These are phyloP conservation scores for Chrysogorgia sp. DNA, from an alignment of 92 coral and sea anemone species.

Conservation along the genomic window DNA sequence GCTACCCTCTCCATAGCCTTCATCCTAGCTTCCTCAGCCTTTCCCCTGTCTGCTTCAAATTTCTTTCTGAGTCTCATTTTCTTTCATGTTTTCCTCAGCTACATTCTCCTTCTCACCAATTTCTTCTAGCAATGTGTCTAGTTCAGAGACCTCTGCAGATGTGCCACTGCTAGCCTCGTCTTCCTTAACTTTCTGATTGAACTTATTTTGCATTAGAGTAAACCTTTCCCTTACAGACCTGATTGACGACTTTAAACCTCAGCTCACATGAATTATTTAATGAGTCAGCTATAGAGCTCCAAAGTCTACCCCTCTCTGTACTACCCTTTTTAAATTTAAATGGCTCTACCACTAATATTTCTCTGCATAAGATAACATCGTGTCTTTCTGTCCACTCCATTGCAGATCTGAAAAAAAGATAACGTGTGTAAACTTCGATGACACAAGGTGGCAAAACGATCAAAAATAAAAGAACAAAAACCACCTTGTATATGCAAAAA, in stretches of 20 bases:
- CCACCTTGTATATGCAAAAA: too few species aligned
- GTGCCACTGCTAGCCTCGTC: slow-evolving; percentile 58
- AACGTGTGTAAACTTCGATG: slow-evolving; percentile 18
- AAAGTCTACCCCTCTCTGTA: slow-evolving; percentile 45
- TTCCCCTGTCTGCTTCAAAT: slow-evolving; percentile 48
- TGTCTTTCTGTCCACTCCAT: slow-evolving; percentile 63
- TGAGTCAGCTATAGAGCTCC: slow-evolving; percentile 50
- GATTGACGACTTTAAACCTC: slow-evolving; percentile 38
- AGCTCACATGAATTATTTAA: slow-evolving; percentile 47
- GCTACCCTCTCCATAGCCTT: slow-evolving; percentile 59
- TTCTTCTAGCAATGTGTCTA: slow-evolving; percentile 33
- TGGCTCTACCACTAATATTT: slow-evolving; percentile 56
- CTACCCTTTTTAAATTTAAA: slow-evolving; percentile 54
- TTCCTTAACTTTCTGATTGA: slow-evolving; percentile 37
- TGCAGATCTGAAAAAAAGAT: slow-evolving; percentile 5
- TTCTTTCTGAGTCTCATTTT: slow-evolving; percentile 23
- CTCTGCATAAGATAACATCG: slow-evolving; percentile 49
- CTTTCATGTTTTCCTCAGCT: slow-evolving; percentile 55
- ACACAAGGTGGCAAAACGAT: slow-evolving; percentile 19
- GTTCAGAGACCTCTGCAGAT: slow-evolving; percentile 54
- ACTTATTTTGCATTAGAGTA: slow-evolving; percentile 44
- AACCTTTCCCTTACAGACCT: slow-evolving; percentile 64
- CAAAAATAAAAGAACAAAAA: slow-evolving; percentile 1
- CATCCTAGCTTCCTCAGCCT: slow-evolving; percentile 39
- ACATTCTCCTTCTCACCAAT: slow-evolving; percentile 49